Base-by-base conservation (phyloP, 2,888 invertebrate genomes). In the Callyntrura sp. region DNA sequence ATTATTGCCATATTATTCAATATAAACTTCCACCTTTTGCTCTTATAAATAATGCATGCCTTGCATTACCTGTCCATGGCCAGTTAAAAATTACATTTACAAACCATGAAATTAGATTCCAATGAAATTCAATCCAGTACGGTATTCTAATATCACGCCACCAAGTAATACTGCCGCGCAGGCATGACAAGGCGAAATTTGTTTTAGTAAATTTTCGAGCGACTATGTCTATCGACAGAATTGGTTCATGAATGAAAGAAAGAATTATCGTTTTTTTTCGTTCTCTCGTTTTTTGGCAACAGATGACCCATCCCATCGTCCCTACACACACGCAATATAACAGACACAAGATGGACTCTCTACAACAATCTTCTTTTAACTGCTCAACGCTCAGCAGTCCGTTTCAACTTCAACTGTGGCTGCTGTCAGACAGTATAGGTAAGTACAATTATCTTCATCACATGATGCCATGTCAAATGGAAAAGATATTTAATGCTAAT, bases 401-500 rank as follows among this genome's bases (percentile, higher is more conserved):
- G 12, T 17, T 82, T 43, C 35, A 35, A 35, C 14, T 51, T 20
- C 14, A 12, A 14, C 25, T 62, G 60, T 11, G 17, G 60, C 60
- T 82, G 25, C 60, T 68, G 57, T 28, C 83, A 83, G 57, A 51
- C 14, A n/a, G 73, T 43, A 35, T 70, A 23, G 20, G 12, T n/a
- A 83, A 55, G 55, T 57, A 48, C 76, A 85, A 85, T 85, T 85
- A 85, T 85, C 78, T 60, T 60, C 76, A 85, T 76, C 85, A 76
- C 84, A 88, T 84, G 88, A 84, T 84, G 62, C 57, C 88, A 51
- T 48, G 82, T 83, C 78, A 68, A 68, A 43, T 55, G 23, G 60
- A 68, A 76, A 78, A 43, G 84, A 85, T 85, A 81, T 85, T 89
- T 89, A 78, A 89, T 89, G 89, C 89, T 89, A 89, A 89, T 89